Base-by-base conservation (phyloP, 2,888 invertebrate genomes). In the Quadroppia sp. region DNA sequence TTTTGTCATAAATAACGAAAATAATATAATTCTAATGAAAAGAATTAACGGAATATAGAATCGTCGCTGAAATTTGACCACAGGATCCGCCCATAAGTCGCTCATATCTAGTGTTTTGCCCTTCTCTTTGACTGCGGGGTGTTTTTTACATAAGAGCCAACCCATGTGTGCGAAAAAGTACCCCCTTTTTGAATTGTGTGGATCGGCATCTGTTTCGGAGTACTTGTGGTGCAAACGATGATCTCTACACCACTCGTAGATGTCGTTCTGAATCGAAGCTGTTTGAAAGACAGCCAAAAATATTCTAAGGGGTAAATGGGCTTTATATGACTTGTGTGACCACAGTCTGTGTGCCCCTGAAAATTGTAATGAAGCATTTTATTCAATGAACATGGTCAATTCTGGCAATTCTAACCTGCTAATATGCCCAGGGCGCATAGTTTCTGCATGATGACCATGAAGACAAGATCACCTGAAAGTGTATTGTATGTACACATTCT, bases 321-420 rank as follows among this genome's bases (percentile, higher is more conserved):
- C 97, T 83, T 94, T 95, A 83, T 94, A 97, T 1, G 93, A 85
- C 79, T 89, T 86, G 83, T 97, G 97, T 0, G 94, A 89, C 94
- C 94, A 97, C 17, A 95, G 86, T 78, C 97, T 86, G 81, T 97
- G 97, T 0, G 94, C 94, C 2, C 96, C 96, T 0, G 90, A 45
- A 45, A 45, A 36, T 36, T 7, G 36, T 36, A 7, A 36, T 36
- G n/a, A n/a, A n/a, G n/a, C n/a, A n/a, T n/a, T n/a, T n/a, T n/a
- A n/a, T n/a, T n/a, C n/a, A n/a, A n/a, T n/a, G n/a, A n/a, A n/a
- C n/a, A n/a, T n/a, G n/a, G n/a, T n/a, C n/a, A n/a, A n/a, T n/a
- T n/a, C n/a, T n/a, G n/a, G n/a, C n/a, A n/a, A n/a, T n/a, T n/a
- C n/a, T n/a, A n/a, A n/a, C n/a, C n/a, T n/a, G n/a, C n/a, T n/a